Evolutionary conservation across 2,113 vertebrate genomes (phyloP).

Genomic region (Cyanoderma ruficeps): DNA sequence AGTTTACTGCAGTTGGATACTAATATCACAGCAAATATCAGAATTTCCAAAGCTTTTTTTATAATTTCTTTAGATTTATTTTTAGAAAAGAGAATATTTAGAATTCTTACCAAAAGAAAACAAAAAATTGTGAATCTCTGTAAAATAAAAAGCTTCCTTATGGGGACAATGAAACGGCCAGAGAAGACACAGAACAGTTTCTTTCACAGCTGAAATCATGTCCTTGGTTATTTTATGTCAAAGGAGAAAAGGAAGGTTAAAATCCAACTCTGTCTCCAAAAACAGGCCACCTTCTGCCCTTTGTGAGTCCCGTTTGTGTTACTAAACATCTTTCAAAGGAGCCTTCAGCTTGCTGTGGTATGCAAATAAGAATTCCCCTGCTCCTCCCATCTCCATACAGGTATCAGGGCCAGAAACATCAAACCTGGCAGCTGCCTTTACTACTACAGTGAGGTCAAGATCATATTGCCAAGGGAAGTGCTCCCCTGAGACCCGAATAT

Average conservation of each 20-base stretch:
- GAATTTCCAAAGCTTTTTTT: not conserved
- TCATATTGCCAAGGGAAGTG: not conserved
- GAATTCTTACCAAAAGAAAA: not conserved
- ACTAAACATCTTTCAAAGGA: not conserved
- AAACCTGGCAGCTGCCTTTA: not conserved
- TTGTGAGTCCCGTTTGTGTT: not conserved
- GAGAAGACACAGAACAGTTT: not conserved
- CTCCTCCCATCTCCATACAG: fast-evolving
- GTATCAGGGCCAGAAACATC: not conserved
- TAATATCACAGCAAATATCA: not conserved
- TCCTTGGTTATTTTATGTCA: not conserved
- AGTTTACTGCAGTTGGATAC: not conserved
- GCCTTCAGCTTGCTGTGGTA: not conserved
- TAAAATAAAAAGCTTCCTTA: not conserved
- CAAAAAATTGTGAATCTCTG: not conserved
- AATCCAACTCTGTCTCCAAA: not conserved
- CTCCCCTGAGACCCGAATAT: not conserved
- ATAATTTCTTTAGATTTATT: not conserved
- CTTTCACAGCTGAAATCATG: not conserved
- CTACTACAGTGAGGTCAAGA: not conserved
- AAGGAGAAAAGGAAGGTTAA: not conserved
- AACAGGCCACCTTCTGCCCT: not conserved
- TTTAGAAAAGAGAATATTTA: not conserved
- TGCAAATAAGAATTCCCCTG: not conserved
- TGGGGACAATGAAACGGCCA: not conserved